Percentiles rank a stretch among this genome's conserved stretches.
Conservation (phyloP, 1,140 invertebrate species). For the Acromyrmex charruanus region DNA sequence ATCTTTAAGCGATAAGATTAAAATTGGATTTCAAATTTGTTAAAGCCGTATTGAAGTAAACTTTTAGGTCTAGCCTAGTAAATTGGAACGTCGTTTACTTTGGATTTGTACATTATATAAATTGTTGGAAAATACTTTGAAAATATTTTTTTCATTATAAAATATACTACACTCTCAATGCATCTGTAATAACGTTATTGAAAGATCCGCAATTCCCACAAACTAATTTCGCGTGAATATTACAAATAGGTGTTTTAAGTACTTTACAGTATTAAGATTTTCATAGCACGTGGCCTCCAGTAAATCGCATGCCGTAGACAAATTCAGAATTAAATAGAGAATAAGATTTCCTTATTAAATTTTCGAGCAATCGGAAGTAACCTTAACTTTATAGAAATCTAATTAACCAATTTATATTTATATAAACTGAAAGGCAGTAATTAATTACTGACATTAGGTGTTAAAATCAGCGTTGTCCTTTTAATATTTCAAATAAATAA, state of each 20-base stretch:
- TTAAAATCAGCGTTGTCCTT: too few species aligned
- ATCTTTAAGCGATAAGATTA: not conserved
- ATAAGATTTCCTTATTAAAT: constrained; percentile 8
- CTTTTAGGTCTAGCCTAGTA: not conserved
- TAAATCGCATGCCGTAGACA: not conserved
- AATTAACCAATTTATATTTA: too few species aligned
- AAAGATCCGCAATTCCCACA: constrained; percentile 4
- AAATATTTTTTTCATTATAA: not conserved
- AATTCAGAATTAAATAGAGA: not conserved
- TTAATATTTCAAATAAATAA: too few species aligned
- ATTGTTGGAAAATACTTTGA: not conserved
- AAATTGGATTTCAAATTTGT: constrained; percentile 22
- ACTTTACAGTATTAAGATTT: constrained; percentile 9
- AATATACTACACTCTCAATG: not conserved
- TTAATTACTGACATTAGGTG: too few species aligned
- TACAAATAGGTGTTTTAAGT: constrained; percentile 7
- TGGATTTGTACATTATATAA: not conserved
- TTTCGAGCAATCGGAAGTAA: not conserved
- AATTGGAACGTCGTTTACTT: constrained; percentile 1
- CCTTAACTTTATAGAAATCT: too few species aligned
- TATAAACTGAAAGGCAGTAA: too few species aligned
- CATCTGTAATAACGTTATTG: not conserved
- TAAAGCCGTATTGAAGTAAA: constrained; percentile 9
- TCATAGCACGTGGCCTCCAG: not conserved
- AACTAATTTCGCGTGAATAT: not conserved